Percentiles rank a stretch among this genome's conserved stretches.
Evolutionary conservation across 2,113 vertebrate species (phyloP).

Genomic region (Channa argus): DNA sequence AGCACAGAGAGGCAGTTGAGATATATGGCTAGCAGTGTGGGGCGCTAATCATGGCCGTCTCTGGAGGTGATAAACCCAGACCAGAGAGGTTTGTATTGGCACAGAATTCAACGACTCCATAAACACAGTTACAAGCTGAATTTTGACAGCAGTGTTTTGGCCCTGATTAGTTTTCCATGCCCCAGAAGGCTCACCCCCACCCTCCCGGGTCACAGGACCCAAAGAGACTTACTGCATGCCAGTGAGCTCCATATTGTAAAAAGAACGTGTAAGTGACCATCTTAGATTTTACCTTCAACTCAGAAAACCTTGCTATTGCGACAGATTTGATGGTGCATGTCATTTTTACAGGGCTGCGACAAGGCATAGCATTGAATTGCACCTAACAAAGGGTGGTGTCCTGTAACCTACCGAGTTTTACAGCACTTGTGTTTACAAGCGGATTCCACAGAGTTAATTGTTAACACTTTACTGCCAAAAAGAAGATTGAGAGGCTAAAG

Average conservation of each 20-base stretch:
- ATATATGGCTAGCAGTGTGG: slow-evolving; percentile 67
- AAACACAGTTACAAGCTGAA: slow-evolving; percentile 71
- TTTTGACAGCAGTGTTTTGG: slow-evolving; percentile 67
- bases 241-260: slow-evolving; percentile 53
- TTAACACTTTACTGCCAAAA: slow-evolving; percentile 68
- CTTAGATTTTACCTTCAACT: slow-evolving; percentile 53
- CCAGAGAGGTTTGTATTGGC: slow-evolving; percentile 66
- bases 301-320: slow-evolving; percentile 30
- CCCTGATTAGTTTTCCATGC: slow-evolving; percentile 68
- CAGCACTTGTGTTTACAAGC: slow-evolving; percentile 76
- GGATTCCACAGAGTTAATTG: slow-evolving; percentile 74
- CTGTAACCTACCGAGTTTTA: slow-evolving; percentile 75
- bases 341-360: slow-evolving; percentile 51
- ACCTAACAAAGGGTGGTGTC: slow-evolving; percentile 72
- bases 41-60: slow-evolving; percentile 75
- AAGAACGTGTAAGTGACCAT: slow-evolving; percentile 71
- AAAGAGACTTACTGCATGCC: slow-evolving; percentile 36
- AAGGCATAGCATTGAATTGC: slow-evolving; percentile 50
- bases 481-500: slow-evolving; percentile 29
- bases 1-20: slow-evolving; percentile 54
- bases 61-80: slow-evolving; percentile 69
- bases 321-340: slow-evolving; percentile 59
- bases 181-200: slow-evolving; percentile 39
- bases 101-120: slow-evolving; percentile 60
- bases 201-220: slow-evolving; percentile 15